A percentile compares a stretch with the other conserved stretches of the same genome.
Conservation (phyloP, 2,797 vertebrate genomes). For the Clarias fuscus region DNA sequence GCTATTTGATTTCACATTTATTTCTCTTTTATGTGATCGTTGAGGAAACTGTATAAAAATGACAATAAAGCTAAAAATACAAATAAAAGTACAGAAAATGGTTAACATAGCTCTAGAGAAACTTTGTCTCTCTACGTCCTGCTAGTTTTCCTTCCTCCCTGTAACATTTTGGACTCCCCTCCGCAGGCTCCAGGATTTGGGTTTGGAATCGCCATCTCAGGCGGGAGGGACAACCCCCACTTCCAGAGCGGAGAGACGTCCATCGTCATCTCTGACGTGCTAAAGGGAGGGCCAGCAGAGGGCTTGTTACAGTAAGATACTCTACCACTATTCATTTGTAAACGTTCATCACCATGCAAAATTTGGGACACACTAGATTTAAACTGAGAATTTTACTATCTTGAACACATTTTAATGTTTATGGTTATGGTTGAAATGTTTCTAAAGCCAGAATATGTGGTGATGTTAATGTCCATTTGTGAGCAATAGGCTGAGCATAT, state of each 20-base stretch:
- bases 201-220: constrained; percentile 98
- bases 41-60: background rate
- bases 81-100: background rate
- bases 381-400: background rate
- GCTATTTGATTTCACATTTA: background rate
- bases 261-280: constrained; percentile 97
- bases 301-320: constrained; percentile 92
- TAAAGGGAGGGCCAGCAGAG: constrained; percentile 97
- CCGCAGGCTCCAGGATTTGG: constrained; percentile 96
- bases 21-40: background rate
- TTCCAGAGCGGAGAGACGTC: constrained; percentile 99
- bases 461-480: background rate
- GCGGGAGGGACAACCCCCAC: constrained; percentile 98
- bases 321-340: background rate
- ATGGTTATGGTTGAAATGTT: background rate
- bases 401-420: background rate
- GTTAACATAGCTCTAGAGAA: background rate
- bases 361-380: background rate
- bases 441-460: background rate
- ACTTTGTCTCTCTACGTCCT: background rate
- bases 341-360: background rate
- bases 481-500: background rate
- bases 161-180: constrained; percentile 3
- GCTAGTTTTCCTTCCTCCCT: background rate
- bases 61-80: background rate